These are phyloP conservation scores for Sialis lutaria DNA, from an alignment of 2,888 invertebrate species.

Conservation along the genomic window DNA sequence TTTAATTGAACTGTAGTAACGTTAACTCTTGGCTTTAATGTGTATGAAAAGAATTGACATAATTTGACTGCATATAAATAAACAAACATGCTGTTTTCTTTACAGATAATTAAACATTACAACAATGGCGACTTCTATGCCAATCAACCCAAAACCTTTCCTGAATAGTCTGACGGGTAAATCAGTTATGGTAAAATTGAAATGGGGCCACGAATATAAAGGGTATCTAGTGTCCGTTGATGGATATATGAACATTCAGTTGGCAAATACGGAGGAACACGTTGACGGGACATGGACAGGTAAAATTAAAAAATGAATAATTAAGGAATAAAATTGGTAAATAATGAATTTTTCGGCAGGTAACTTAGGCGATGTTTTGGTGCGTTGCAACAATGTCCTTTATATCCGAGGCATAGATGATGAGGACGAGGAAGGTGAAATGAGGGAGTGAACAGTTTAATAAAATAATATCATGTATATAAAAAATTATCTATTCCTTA, in stretches of 20 bases:
- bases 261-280: conserved; percentile 95
- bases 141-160: conserved; percentile 98
- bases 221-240: conserved; percentile 95
- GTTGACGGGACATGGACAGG: conserved; percentile 86
- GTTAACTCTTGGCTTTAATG: too few relatives aligned
- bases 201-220: conserved; percentile 99
- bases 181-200: conserved; percentile 91
- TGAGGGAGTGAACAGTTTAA: conserved; percentile 48
- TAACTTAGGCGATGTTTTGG: conserved; percentile 89
- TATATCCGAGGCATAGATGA: conserved; percentile 91
- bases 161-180: conserved; percentile 96
- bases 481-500: neutral
- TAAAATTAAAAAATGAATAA: conserved; percentile 17
- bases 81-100: neutral
- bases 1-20: too few relatives aligned
- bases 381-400: conserved; percentile 92
- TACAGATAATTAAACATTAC: conserved; percentile 5
- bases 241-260: conserved; percentile 97
- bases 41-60: too few relatives aligned
- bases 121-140: conserved; percentile 70
- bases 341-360: conserved; percentile 24
- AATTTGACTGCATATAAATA: too few relatives aligned
- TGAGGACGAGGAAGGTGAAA: conserved; percentile 94
- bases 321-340: conserved; percentile 3
- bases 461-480: neutral